Base-by-base conservation (phyloP, 2,113 vertebrate genomes). In the Andinoacara biseriatus region DNA sequence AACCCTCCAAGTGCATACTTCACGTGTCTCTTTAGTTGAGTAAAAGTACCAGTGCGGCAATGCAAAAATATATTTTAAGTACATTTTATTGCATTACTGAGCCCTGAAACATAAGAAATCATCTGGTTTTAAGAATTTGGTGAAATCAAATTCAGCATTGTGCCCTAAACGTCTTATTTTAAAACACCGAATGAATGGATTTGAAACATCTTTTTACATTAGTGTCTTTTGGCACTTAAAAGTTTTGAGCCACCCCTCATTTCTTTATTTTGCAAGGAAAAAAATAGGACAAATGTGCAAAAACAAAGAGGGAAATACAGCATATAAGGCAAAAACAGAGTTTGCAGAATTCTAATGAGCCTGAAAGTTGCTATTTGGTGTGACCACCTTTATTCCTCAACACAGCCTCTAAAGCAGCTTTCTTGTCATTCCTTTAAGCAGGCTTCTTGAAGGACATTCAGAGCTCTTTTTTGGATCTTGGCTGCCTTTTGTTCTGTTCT, bases 1-100 rank as follows among this genome's bases (percentile, higher is more conserved):
- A 85, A 24, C 29, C 40, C 15, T 24, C 43, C 18, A 46, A 60
- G 58, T 56, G 35, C 43, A 67, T 31, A 40, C 58, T 87, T 38
- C 46, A 2, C 14, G 9, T 40, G 56, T 67, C 14, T 46, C 24
- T 31, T 13, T 72, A 72, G 15, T 20, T 2, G 17, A 52, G 10
- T 54, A 67, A 17, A 67, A 58, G 9, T 29, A 46, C 24, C 17
- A 58, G 2, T n/a, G 24, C 43, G 33, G 57, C 43, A 10, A 17
- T 15, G 17, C 15, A 4, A 17, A 38, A 65, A 69, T 7, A 15
- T 7, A 43, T 18, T 40, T 26, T 35, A 15, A 49, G 10, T 26
- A 29, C 40, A 69, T 49, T 52, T 69, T 49, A 52, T 13, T 69
- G 65, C 17, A 20, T 31, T 43, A 7, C 43, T 29, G 43, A 49